Percentiles rank a stretch among this genome's conserved stretches.
Conservation (phyloP, 2,113 vertebrate species). For the Paracanthobrama guichenoti region DNA sequence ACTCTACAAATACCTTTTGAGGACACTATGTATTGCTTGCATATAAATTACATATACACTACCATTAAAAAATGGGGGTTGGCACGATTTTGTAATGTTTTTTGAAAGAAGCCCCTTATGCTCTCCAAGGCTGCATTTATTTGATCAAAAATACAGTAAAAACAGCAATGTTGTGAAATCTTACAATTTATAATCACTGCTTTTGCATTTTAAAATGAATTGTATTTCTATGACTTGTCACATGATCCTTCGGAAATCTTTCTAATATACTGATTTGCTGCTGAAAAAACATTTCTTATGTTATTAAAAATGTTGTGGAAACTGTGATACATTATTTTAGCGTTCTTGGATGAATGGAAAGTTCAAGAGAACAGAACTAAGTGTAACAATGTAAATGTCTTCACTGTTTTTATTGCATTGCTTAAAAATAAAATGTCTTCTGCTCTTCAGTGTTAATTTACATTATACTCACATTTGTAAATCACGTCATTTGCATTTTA, state of each 20-base stretch:
- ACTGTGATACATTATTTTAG: no score
- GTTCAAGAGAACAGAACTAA: no score
- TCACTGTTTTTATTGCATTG: no score
- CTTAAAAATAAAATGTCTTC: no score
- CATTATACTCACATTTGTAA: no score
- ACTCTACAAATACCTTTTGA: neutral
- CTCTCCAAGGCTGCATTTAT: neutral
- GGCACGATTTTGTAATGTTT: no score
- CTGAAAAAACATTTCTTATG: neutral
- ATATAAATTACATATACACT: no score
- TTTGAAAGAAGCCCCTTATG: neutral
- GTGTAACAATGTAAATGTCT: no score
- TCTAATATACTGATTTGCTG: neutral
- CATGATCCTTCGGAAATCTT: neutral
- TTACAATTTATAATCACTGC: neutral
- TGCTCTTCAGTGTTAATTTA: no score
- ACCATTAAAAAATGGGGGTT: no score
- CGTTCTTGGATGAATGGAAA: no score
- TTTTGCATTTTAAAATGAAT: neutral
- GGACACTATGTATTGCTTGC: neutral
- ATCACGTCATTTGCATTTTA: neutral
- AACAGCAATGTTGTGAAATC: neutral
- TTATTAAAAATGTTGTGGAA: no score
- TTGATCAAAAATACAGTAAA: neutral
- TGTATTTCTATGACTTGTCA: neutral